Evolutionary conservation across 2,797 vertebrate genomes (phyloP), one percentile per base, ranked within the genome.

Genomic region (Coilia nasus): DNA sequence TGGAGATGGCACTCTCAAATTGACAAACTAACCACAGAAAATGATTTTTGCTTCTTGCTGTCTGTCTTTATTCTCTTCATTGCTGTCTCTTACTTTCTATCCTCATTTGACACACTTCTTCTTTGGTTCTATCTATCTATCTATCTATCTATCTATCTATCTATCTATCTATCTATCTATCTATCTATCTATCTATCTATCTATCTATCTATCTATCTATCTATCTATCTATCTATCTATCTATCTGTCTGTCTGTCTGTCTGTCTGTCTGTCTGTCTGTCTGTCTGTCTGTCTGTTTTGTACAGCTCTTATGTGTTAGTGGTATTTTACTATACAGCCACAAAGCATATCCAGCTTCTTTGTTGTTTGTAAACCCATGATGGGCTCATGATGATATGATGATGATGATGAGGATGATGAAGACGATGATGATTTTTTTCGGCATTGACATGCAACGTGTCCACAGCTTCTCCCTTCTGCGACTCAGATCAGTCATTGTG

Each of bases 1-100:
- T 90, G 93, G 93, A 95, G 93, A 95, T 93, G 93, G 89, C 90
- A 92, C 91, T 93, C 92, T 90, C 89, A 94, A 95, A 94, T 91
- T 93, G 93, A 94, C 93, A 94, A 92, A 93, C 91, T 91, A 86
- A 92, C 90, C 87, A 89, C 85, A 88, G 88, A 91, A 93, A 91
- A 92, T 85, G 31, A 91, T 17, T 91, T 92, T 92, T 93, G 84
- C 83, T 88, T 19, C 82, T 75, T 82, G 44, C 87, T 87, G 82
- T 81, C 78, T 71, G 56, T 83, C 85, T 90, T 80, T 82, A 9
- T 82, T n/a, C 64, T 82, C 6, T 59, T n/a, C 62, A 57, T 81
- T 64, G 81, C 10, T 84, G 47, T 86, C 64, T 87, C 47, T 57
- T 78, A 28, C 62, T 86, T 28, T 86, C 21, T 81, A 47, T 60